These are phyloP conservation scores for Muricea muricata DNA, from an alignment of 92 coral and sea anemone genomes.

Conservation along the genomic window DNA sequence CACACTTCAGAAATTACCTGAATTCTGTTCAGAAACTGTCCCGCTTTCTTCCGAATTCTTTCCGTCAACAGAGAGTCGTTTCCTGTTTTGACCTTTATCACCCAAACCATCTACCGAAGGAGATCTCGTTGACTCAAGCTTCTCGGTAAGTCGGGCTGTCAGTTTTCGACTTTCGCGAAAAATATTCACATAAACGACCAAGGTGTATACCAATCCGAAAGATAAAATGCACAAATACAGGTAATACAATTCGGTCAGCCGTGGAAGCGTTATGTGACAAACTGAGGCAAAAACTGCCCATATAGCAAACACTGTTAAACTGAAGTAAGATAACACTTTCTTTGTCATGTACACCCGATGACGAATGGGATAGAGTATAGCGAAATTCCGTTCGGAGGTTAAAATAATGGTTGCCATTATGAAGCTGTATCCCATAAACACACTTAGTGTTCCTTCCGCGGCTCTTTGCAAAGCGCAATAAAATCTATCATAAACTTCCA, in stretches of 20 bases:
- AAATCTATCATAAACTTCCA: neutral
- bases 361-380: neutral
- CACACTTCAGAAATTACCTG: neutral
- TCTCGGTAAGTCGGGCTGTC: neutral
- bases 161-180: neutral
- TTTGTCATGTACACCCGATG: slow-evolving; percentile 8
- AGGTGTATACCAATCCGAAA: neutral
- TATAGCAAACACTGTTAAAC: neutral
- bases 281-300: neutral
- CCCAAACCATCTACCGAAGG: neutral
- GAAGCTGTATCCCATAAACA: neutral
- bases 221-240: neutral
- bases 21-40: neutral
- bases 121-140: neutral
- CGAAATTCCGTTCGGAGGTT: slow-evolving; percentile 9
- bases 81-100: neutral
- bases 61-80: neutral
- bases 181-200: neutral
- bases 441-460: neutral
- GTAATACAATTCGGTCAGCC: neutral
- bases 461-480: neutral
- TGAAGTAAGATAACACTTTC: neutral
- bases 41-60: neutral
- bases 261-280: neutral
- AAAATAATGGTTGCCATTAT: neutral